Evolutionary conservation across 2,113 vertebrate genomes (phyloP), one percentile per base, ranked within the genome.

Genomic region (Naja naja): DNA sequence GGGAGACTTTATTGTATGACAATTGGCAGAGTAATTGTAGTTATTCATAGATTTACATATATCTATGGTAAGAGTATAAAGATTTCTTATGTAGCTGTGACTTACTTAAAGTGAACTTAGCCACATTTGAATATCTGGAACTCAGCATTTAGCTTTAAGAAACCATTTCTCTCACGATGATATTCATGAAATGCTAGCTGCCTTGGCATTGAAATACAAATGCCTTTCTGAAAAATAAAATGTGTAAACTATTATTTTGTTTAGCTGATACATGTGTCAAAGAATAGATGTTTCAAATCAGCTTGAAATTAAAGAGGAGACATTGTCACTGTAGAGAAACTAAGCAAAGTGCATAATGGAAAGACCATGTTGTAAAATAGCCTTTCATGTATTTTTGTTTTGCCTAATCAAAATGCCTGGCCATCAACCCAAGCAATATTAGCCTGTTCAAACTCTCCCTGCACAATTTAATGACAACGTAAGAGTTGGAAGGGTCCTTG

Each of bases 21-120:
- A 69, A 53, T 9, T 64, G 93, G 92, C 85, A 89, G 34, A 93
- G 45, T 92, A 95, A 94, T 89, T 93, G 92, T 52, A 92, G 85
- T 96, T 96, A 94, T 93, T 96, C 93, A 89, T 9, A 88, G 94
- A 91, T 69, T 92, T 95, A 94, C 88, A 87, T 94, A 92, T 94
- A 95, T 88, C 20, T 52, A 69, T 87, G 94, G 94, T 34, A 94
- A 94, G 93, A 92, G 92, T 88, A 90, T 52, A 58, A 95, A 94
- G 91, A 94, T 93, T 92, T 95, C 93, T 93, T 64, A 20, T 87
- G 92, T 89, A 94, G 92, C 92, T 95, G 34, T 89, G 94, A 93
- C 93, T 92, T 95, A 92, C 9, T 93, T 74, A 52, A 55, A 93
- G 89, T 91, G 64, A 91, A 91, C 92, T 54, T 64, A 39, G 27